Conservation (phyloP, 1,140 invertebrate genomes). For the Adoxophyes honmai region DNA sequence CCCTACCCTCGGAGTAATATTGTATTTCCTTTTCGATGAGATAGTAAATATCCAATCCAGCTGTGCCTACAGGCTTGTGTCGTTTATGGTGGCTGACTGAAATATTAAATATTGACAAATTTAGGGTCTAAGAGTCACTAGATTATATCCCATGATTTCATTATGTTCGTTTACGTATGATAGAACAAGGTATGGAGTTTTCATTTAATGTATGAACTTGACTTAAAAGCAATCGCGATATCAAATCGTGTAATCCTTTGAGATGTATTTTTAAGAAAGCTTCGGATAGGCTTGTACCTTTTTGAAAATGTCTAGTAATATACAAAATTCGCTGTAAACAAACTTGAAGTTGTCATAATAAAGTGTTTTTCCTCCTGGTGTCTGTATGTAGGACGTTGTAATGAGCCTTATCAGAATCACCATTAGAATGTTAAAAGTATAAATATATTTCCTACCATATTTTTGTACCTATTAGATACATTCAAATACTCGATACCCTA, state of each 20-base stretch:
- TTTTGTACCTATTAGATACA: constrained; percentile 16
- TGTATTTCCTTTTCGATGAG: neutral
- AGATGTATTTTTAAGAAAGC: constrained; percentile 2
- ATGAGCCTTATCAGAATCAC: neutral
- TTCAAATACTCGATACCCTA: constrained; percentile 5
- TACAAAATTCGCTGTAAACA: neutral
- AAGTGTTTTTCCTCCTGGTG: neutral
- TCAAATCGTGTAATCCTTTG: too few species aligned
- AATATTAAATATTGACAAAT: constrained; percentile 15
- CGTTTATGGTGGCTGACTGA: constrained; percentile 36
- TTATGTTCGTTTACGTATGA: neutral
- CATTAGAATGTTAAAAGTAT: neutral
- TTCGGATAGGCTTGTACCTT: constrained; percentile 11
- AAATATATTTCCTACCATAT: constrained; percentile 3
- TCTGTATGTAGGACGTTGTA: constrained; percentile 1
- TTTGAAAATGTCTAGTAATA: constrained; percentile 12
- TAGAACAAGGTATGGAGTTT: neutral
- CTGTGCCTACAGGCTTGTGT: constrained; percentile 19
- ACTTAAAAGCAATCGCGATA: too few species aligned
- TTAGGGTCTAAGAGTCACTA: constrained; percentile 11
- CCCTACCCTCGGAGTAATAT: too few species aligned
- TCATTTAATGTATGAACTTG: neutral
- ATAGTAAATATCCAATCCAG: constrained; percentile 25
- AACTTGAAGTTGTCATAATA: neutral
- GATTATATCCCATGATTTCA: constrained; percentile 1